Evolutionary conservation across 2,888 invertebrate species (phyloP).

Genomic region (Camponotus fellah): DNA sequence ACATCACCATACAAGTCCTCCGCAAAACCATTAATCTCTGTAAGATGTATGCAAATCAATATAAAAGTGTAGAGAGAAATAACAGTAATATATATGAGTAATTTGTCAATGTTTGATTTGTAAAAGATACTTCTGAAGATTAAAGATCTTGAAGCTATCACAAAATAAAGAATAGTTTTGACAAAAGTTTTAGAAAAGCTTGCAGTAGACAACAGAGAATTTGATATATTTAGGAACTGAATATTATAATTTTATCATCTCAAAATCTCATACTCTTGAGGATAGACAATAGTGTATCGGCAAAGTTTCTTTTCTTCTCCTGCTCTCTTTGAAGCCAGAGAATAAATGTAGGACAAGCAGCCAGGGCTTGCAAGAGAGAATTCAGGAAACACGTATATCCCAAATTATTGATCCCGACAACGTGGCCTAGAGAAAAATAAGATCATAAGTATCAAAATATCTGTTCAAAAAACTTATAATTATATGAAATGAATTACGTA

Average conservation of each 20-base stretch:
- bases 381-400: constrained; percentile 98
- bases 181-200: neutral
- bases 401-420: constrained; percentile 95
- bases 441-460: constrained; percentile 10
- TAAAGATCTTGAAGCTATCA: neutral
- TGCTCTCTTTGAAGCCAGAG: constrained; percentile 92
- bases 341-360: constrained; percentile 94
- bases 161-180: neutral
- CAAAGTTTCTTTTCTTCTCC: constrained; percentile 90
- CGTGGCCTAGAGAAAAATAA: constrained; percentile 88
- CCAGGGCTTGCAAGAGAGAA: constrained; percentile 95
- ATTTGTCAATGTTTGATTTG: neutral
- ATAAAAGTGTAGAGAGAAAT: neutral
- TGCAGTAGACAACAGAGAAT: neutral
- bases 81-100: neutral
- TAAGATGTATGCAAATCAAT: neutral
- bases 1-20: constrained; percentile 82
- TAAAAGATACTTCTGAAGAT: neutral
- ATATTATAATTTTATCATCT: neutral
- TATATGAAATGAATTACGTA: neutral
- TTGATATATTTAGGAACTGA: neutral
- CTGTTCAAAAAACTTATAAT: neutral
- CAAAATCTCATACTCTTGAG: constrained; percentile 88
- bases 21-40: constrained; percentile 83
- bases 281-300: constrained; percentile 91